A percentile compares a stretch with the other conserved stretches of the same genome.
Conservation (phyloP, 2,797 vertebrate species). For the Onychomys arenicola region DNA sequence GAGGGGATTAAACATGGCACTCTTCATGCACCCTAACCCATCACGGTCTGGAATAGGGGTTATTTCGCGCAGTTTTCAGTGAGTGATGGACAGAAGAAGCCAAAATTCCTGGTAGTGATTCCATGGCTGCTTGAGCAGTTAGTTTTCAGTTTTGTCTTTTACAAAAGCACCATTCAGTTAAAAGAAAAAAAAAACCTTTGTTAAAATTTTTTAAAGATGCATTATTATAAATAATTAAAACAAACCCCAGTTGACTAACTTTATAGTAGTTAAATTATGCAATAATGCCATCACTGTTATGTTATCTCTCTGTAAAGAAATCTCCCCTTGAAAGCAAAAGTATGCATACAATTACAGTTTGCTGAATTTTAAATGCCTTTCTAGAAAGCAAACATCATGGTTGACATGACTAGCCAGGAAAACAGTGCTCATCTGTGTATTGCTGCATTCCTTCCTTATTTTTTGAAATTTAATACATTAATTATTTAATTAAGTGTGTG, state of each 20-base stretch:
- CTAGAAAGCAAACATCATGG: background rate
- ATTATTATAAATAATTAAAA: slow-evolving; percentile 51
- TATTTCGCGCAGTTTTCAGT: background rate
- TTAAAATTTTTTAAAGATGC: background rate
- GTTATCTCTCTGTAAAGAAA: slow-evolving; percentile 5
- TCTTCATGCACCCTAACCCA: background rate
- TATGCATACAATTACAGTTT: background rate
- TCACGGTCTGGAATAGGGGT: background rate
- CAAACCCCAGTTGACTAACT: background rate
- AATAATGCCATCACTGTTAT: slow-evolving; percentile 40
- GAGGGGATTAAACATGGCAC: background rate
- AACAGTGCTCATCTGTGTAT: background rate
- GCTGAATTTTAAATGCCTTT: slow-evolving; percentile 19
- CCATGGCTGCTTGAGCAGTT: background rate
- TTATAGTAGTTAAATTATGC: slow-evolving; percentile 53
- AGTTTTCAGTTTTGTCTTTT: background rate
- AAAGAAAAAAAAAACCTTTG: background rate
- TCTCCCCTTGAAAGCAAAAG: background rate
- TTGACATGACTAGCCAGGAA: background rate
- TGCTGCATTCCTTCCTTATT: background rate
- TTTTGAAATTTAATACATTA: slow-evolving; percentile 43
- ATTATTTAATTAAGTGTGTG: background rate
- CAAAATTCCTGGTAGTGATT: background rate
- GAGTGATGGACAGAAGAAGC: background rate
- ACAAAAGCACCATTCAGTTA: background rate